Conservation (phyloP, 2,113 vertebrate genomes). For the Leucoraja erinaceus region DNA sequence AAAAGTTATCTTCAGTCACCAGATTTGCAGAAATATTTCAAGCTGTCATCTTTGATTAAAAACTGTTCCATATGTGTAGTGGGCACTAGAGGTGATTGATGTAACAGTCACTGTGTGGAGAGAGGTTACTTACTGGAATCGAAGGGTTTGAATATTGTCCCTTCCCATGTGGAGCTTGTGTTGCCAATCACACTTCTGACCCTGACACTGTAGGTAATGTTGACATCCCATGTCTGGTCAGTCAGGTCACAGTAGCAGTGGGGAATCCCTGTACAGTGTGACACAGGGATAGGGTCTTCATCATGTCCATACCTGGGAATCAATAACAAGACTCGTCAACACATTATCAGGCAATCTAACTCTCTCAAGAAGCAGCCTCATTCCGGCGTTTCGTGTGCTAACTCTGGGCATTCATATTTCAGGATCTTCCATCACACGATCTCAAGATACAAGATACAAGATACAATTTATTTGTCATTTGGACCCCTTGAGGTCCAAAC, state of each 20-base stretch:
- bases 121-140: not conserved
- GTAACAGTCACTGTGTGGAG: too few species aligned
- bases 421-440: not conserved
- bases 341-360: not conserved
- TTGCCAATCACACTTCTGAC: not conserved
- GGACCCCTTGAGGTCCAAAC: too few species aligned
- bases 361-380: not conserved
- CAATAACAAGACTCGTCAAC: not conserved
- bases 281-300: not conserved
- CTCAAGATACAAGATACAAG: too few species aligned
- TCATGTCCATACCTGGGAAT: not conserved
- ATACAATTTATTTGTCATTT: too few species aligned
- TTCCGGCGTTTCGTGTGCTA: too few species aligned
- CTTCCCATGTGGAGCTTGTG: not conserved
- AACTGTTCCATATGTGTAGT: not conserved
- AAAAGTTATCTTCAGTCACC: not conserved
- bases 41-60: not conserved
- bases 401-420: not conserved
- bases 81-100: not conserved
- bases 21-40: not conserved
- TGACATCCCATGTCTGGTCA: not conserved
- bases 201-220: too few species aligned
- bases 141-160: not conserved
- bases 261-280: not conserved
- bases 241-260: not conserved